phyloP scores from a whole-genome alignment of 2,113 vertebrate genomes.

The Okapia johnstoni region DNA sequence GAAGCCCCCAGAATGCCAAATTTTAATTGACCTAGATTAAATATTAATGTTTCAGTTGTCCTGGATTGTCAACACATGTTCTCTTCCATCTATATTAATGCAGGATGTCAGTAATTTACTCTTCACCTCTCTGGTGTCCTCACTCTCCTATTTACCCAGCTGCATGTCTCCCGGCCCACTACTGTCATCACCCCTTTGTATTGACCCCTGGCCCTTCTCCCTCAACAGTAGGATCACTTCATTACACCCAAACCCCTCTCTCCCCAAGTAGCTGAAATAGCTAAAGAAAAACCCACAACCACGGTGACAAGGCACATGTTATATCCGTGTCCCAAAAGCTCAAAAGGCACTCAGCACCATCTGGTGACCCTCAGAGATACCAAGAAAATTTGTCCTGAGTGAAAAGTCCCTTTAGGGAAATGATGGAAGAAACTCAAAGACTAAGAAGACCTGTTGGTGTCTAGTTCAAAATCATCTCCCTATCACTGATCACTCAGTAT shows the following conservation, averaged over 20 bases:
- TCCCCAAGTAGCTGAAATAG: background rate
- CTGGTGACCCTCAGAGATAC: background rate
- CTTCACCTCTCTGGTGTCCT: fast-evolving
- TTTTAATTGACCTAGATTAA: background rate
- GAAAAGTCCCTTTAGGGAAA: background rate
- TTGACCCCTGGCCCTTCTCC: background rate
- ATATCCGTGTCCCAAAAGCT: background rate
- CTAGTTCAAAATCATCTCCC: background rate
- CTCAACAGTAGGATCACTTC: background rate
- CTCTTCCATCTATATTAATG: background rate
- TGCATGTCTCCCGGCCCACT: fast-evolving
- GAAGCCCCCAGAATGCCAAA: background rate
- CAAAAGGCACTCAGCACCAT: background rate
- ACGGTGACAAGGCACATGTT: background rate
- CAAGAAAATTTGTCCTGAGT: background rate
- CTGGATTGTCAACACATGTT: fast-evolving
- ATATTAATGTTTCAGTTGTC: background rate
- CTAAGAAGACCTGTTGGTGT: background rate
- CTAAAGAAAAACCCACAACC: background rate
- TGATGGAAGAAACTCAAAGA: background rate
- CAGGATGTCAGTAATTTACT: background rate
- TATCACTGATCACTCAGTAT: background rate
- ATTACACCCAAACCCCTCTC: background rate
- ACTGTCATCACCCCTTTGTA: background rate
- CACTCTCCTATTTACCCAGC: background rate